Evolutionary conservation across 2,797 vertebrate genomes (phyloP).

Genomic region (Liparis tanakae): DNA sequence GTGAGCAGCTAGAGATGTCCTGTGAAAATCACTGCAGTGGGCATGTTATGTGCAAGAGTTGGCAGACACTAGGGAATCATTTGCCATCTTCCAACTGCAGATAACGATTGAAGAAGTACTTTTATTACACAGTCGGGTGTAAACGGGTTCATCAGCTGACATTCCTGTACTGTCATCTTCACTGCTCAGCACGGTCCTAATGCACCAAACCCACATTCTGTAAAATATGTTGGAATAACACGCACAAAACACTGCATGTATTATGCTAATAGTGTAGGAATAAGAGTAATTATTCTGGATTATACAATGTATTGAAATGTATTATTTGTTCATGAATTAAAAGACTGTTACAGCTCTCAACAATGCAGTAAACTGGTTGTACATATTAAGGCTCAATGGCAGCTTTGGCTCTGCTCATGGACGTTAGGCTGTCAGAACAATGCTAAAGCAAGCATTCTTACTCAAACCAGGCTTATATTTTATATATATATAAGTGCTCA

Average conservation of each 20-base stretch:
- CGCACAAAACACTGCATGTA: neutral
- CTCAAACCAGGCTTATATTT: slow-evolving; percentile 8
- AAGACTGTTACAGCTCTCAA: neutral
- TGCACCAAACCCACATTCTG: no score
- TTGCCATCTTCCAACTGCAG: slow-evolving; percentile 9
- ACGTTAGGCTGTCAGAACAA: neutral
- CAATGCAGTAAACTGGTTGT: neutral
- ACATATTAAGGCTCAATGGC: neutral
- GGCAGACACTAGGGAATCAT: neutral
- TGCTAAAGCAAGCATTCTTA: slow-evolving; percentile 20
- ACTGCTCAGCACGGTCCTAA: neutral
- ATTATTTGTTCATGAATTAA: neutral
- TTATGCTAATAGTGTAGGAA: neutral
- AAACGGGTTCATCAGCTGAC: neutral
- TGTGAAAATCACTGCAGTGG: slow-evolving; percentile 21
- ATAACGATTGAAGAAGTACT: slow-evolving; percentile 2
- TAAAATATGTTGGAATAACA: neutral
- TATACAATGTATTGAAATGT: neutral
- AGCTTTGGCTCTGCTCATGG: neutral
- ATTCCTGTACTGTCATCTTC: neutral
- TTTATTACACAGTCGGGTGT: neutral
- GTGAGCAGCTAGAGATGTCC: slow-evolving; percentile 7
- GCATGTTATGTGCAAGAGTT: neutral
- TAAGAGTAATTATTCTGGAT: neutral
- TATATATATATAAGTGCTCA: slow-evolving; percentile 10